Conservation (phyloP, 1,140 invertebrate species). For the Cephus cinctus region DNA sequence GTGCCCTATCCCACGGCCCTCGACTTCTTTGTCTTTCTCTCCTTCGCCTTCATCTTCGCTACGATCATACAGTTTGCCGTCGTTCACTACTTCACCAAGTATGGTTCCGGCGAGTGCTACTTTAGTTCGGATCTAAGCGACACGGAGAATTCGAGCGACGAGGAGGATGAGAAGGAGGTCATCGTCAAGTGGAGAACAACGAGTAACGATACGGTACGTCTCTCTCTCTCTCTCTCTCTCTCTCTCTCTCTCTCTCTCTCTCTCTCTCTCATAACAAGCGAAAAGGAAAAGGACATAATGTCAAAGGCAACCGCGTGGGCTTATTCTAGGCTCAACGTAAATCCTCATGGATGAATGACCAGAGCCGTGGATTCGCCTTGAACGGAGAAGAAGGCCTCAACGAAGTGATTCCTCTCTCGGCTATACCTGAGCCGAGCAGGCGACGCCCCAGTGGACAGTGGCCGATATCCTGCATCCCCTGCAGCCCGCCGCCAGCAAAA, state of each 20-base stretch:
- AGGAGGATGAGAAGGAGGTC: no score
- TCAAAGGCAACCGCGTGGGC: no score
- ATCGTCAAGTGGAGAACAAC: no score
- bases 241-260: no score
- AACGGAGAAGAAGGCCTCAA: conserved; percentile 36
- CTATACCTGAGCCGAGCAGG: conserved; percentile 31
- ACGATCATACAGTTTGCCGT: conserved; percentile 86
- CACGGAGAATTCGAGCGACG: conserved; percentile 41
- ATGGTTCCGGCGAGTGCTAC: conserved; percentile 83
- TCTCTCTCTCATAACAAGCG: no score
- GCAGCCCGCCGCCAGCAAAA: conserved; percentile 21
- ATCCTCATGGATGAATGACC: conserved; percentile 21
- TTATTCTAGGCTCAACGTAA: conserved; percentile 24
- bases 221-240: no score
- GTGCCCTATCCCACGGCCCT: conserved; percentile 85
- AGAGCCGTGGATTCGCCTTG: conserved; percentile 25
- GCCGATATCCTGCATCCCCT: conserved; percentile 41
- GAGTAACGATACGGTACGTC: no score
- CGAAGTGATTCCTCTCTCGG: conserved; percentile 58
- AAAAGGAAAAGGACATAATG: no score
- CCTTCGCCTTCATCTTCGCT: conserved; percentile 84
- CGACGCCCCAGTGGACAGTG: conserved; percentile 28
- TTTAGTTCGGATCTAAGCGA: conserved; percentile 66
- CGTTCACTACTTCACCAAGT: conserved; percentile 88
- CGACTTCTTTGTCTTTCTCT: conserved; percentile 85